Evolutionary conservation across 2,113 vertebrate species (phyloP).

Genomic region (Rhagologus leucostigma): DNA sequence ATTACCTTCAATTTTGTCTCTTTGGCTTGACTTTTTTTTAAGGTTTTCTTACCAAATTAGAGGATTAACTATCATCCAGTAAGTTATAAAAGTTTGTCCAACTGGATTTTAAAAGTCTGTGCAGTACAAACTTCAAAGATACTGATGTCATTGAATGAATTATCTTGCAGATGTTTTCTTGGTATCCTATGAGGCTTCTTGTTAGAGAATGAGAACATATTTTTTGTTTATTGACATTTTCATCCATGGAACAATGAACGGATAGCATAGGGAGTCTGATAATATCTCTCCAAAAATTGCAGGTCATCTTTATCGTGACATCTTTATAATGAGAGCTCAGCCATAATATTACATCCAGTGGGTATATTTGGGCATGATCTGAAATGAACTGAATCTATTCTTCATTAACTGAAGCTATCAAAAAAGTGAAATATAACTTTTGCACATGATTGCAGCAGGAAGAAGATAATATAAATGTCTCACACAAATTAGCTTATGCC

Average conservation of each 20-base stretch:
- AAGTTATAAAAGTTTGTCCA: neutral
- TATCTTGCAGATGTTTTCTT: slow-evolving; percentile 5
- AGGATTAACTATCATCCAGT: neutral
- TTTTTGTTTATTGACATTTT: slow-evolving; percentile 37
- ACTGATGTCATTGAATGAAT: neutral
- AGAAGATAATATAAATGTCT: neutral
- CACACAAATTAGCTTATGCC: neutral
- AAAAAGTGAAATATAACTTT: slow-evolving; percentile 25
- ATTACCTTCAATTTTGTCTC: neutral
- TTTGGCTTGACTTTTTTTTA: neutral
- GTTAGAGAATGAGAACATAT: neutral
- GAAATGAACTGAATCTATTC: slow-evolving; percentile 3
- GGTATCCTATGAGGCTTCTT: neutral
- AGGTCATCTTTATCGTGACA: neutral
- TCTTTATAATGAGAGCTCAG: neutral
- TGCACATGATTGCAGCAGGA: neutral
- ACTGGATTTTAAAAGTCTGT: neutral
- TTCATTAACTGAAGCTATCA: slow-evolving; percentile 21
- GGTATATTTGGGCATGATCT: neutral
- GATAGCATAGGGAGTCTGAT: neutral
- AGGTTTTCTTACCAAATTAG: neutral
- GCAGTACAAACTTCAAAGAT: neutral
- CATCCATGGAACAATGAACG: neutral
- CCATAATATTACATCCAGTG: neutral
- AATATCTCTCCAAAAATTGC: slow-evolving; percentile 1